Evolutionary conservation across 2,113 vertebrate species (phyloP).

Genomic region (Heliornis fulica): DNA sequence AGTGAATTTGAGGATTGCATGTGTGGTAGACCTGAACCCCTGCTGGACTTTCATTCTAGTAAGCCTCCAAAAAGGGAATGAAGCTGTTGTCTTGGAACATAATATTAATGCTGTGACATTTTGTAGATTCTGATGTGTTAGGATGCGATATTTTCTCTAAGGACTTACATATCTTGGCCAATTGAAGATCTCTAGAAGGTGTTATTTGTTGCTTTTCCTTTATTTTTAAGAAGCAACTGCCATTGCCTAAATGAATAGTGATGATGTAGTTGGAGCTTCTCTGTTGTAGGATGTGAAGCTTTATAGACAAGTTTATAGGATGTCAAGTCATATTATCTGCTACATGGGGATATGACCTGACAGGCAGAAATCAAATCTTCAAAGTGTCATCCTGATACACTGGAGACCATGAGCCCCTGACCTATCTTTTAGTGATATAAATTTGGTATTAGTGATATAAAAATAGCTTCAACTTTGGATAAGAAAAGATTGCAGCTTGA

Average conservation of each 20-base stretch:
- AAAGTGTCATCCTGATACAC: neutral
- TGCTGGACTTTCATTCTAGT: neutral
- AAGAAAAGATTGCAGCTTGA: neutral
- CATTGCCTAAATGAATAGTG: neutral
- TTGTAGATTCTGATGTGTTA: neutral
- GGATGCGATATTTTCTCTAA: neutral
- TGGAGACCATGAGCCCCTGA: neutral
- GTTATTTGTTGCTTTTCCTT: neutral
- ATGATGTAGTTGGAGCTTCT: neutral
- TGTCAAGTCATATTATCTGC: slow-evolving; percentile 40
- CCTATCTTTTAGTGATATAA: slow-evolving; percentile 7
- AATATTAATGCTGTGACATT: neutral
- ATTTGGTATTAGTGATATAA: neutral
- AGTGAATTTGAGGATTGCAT: neutral
- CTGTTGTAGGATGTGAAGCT: neutral
- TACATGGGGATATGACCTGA: neutral
- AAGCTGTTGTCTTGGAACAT: neutral
- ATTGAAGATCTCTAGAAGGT: neutral
- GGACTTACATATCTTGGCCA: neutral
- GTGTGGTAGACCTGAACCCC: neutral
- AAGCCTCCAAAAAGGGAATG: neutral
- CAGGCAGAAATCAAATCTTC: slow-evolving; percentile 33
- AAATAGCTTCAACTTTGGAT: neutral
- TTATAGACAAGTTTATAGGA: slow-evolving; percentile 30
- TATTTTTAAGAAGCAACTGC: neutral